Percentiles rank a stretch among this genome's conserved stretches.
phyloP scores from a whole-genome alignment of 2,888 invertebrate genomes.

The Drosophila putrida region DNA sequence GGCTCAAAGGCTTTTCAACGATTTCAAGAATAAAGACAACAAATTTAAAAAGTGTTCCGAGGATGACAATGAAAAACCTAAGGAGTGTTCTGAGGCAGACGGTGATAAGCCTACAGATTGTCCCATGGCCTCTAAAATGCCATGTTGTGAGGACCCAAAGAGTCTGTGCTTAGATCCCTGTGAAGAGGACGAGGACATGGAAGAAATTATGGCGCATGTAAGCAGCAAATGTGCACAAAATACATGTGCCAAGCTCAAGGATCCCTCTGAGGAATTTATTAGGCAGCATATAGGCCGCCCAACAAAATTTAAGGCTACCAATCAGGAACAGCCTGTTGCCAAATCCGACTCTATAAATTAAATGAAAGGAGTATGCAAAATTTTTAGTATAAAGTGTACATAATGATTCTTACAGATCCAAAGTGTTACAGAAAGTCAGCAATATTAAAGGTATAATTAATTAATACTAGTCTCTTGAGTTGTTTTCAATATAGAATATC shows the following conservation, averaged over 20 bases:
- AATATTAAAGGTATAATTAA: background rate
- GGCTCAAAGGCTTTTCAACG: conserved; percentile 5
- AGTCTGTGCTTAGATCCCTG: conserved; percentile 5
- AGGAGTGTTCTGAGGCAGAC: background rate
- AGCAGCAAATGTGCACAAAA: conserved; percentile 15
- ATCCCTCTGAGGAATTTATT: conserved; percentile 9
- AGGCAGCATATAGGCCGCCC: conserved; percentile 16
- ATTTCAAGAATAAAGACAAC: background rate
- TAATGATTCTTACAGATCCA: background rate
- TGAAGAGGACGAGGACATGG: conserved; percentile 23
- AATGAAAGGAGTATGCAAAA: background rate
- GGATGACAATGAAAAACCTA: background rate
- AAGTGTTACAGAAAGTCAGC: background rate
- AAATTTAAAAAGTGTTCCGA: background rate
- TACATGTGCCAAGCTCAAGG: conserved; percentile 16
- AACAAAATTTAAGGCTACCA: background rate
- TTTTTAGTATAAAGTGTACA: background rate
- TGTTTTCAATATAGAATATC: conserved; percentile 74
- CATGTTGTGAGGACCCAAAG: background rate
- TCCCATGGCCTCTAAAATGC: conserved; percentile 1
- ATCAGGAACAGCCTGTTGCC: background rate
- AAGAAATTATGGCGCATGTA: conserved; percentile 19
- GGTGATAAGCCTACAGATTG: background rate
- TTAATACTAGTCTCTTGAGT: conserved; percentile 3
- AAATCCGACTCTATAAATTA: background rate